phyloP scores from a whole-genome alignment of 2,113 vertebrate species.

The Onychostoma macrolepis region DNA sequence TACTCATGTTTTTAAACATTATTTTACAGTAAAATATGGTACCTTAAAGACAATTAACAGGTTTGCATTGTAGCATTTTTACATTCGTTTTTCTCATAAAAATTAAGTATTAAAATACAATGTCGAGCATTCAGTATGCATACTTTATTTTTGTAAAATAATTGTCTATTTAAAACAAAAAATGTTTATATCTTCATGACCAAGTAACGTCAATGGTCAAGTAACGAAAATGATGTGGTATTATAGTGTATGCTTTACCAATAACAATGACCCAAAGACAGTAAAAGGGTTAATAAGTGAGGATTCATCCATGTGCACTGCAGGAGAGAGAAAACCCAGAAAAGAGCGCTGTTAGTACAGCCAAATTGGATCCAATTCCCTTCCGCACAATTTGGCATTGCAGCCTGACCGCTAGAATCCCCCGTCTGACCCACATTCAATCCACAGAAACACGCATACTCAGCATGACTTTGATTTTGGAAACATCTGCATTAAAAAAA shows the following conservation, averaged over 20 bases:
- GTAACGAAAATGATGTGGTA: not conserved
- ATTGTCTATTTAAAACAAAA: not conserved
- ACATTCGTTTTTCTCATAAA: not conserved
- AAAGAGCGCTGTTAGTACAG: constrained; percentile 28
- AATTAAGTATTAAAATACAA: not conserved
- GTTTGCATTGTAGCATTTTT: not conserved
- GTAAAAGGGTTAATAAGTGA: not conserved
- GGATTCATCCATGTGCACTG: constrained; percentile 35
- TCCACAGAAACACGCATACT: not conserved
- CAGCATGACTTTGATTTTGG: not conserved
- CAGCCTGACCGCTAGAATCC: constrained; percentile 30
- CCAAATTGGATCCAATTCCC: constrained; percentile 41
- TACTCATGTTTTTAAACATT: not conserved
- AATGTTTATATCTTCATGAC: not conserved
- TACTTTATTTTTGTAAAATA: not conserved
- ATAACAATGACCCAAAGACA: not conserved
- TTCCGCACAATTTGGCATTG: constrained; percentile 56
- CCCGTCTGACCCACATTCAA: constrained; percentile 56
- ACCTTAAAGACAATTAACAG: not conserved
- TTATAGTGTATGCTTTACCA: not conserved
- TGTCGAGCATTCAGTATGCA: not conserved
- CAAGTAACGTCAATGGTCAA: not conserved
- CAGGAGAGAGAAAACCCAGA: not conserved
- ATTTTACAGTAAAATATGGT: not conserved
- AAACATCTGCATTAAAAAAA: not conserved